These are phyloP conservation scores for Hemibagrus guttatus DNA, from an alignment of 2,797 vertebrate species.

Conservation along the genomic window DNA sequence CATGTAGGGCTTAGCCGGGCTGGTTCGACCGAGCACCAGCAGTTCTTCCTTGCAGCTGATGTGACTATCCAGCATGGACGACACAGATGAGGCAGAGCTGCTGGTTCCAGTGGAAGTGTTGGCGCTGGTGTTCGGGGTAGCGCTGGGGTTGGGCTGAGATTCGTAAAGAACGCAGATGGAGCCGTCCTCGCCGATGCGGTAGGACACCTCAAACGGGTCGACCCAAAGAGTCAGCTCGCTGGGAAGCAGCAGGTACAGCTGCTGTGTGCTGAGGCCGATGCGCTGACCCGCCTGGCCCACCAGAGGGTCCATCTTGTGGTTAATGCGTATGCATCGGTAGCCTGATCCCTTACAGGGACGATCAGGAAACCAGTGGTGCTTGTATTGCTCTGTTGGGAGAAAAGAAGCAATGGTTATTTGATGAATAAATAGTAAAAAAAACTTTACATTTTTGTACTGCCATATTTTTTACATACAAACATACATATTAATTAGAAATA, in stretches of 20 bases:
- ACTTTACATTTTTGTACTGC: not conserved
- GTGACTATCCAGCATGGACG: slow-evolving; percentile 92
- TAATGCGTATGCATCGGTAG: slow-evolving; percentile 96
- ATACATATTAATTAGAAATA: not conserved
- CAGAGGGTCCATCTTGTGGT: slow-evolving; percentile 98
- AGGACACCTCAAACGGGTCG: slow-evolving; percentile 97
- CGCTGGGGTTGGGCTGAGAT: slow-evolving; percentile 76
- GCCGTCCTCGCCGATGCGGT: slow-evolving; percentile 94
- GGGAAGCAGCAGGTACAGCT: slow-evolving; percentile 93
- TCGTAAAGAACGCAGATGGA: slow-evolving; percentile 97
- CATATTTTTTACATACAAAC: too few species aligned
- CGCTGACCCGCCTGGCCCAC: slow-evolving; percentile 91
- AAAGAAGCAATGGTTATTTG: not conserved
- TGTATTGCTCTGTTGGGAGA: slow-evolving; percentile 87
- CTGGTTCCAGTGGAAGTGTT: slow-evolving; percentile 40
- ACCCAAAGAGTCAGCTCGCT: slow-evolving; percentile 98
- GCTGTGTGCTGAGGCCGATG: slow-evolving; percentile 92
- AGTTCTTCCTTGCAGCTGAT: slow-evolving; percentile 99
- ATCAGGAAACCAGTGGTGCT: slow-evolving; percentile 98
- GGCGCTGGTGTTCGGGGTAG: slow-evolving; percentile 40
- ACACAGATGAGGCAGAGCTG: slow-evolving; percentile 68
- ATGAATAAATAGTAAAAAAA: not conserved
- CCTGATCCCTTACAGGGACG: slow-evolving; percentile 92
- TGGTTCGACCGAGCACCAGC: slow-evolving; percentile 89
- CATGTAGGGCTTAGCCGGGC: slow-evolving; percentile 97